Conservation (phyloP, 2,888 invertebrate species). For the Brachycybe producta region DNA sequence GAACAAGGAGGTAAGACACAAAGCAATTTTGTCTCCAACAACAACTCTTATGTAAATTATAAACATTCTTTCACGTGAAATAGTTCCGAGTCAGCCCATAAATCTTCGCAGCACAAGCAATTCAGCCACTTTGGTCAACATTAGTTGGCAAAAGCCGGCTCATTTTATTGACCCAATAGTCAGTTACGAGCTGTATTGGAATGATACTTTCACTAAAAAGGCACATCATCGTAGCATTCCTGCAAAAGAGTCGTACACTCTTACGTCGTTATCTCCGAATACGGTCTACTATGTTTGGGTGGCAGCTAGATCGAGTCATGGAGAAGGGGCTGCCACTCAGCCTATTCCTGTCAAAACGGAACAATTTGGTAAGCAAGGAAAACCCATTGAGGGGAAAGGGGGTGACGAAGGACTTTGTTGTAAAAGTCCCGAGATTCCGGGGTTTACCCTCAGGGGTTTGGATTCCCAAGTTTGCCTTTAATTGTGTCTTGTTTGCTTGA, state of each 20-base stretch:
- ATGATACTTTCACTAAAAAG: slow-evolving; percentile 67
- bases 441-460: too few relatives aligned
- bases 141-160: slow-evolving; percentile 84
- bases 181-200: slow-evolving; percentile 94
- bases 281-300: slow-evolving; percentile 94
- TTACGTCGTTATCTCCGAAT: slow-evolving; percentile 85
- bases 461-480: neutral
- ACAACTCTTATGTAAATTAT: neutral
- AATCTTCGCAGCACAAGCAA: slow-evolving; percentile 73
- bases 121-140: slow-evolving; percentile 76
- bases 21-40: neutral
- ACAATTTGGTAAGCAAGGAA: slow-evolving; percentile 78
- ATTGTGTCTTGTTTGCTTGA: neutral
- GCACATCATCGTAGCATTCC: slow-evolving; percentile 46
- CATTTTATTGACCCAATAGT: slow-evolving; percentile 86
- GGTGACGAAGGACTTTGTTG: neutral
- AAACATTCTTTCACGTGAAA: neutral
- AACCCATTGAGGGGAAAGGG: neutral
- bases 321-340: slow-evolving; percentile 90
- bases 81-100: slow-evolving; percentile 90
- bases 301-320: slow-evolving; percentile 80
- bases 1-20: slow-evolving; percentile 66
- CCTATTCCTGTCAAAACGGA: slow-evolving; percentile 88
- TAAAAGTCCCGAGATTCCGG: too few relatives aligned
- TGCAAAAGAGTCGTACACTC: slow-evolving; percentile 68